A percentile compares a stretch with the other conserved stretches of the same genome.
Evolutionary conservation across 2,888 invertebrate species (phyloP).

Genomic region (Sinodicranocentrus sp.): DNA sequence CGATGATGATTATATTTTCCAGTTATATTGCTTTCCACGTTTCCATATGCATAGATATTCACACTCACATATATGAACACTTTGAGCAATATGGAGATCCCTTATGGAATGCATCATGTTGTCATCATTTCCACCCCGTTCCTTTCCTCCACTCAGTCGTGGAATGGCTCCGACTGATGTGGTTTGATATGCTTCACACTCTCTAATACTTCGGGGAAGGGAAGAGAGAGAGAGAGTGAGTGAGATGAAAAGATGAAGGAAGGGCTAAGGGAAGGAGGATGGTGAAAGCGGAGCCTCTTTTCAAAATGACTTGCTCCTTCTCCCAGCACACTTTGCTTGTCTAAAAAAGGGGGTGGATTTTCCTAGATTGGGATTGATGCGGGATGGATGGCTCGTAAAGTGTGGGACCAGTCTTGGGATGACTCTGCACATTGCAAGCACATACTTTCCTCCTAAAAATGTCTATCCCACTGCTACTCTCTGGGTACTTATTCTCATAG

Average conservation of each 20-base stretch:
- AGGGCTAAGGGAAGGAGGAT: constrained; percentile 63
- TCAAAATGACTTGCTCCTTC: background rate
- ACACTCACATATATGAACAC: constrained; percentile 11
- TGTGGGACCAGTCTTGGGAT: no score
- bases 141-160: background rate
- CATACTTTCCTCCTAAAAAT: no score
- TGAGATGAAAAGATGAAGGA: constrained; percentile 59
- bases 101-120: constrained; percentile 59
- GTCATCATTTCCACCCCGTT: constrained; percentile 48
- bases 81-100: constrained; percentile 26
- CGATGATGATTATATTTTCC: constrained; percentile 12
- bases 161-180: no score
- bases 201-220: constrained; percentile 60
- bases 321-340: background rate
- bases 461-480: no score
- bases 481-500: no score
- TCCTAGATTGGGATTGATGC: constrained; percentile 60
- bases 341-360: constrained; percentile 73
- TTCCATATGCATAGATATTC: no score
- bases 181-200: no score
- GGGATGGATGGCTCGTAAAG: constrained; percentile 55
- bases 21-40: background rate
- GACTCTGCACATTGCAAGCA: no score
- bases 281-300: constrained; percentile 48
- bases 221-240: no score